Percentiles rank a stretch among this genome's conserved stretches.
Conservation (phyloP, 2,888 invertebrate species). For the Lasioglossum vierecki region DNA sequence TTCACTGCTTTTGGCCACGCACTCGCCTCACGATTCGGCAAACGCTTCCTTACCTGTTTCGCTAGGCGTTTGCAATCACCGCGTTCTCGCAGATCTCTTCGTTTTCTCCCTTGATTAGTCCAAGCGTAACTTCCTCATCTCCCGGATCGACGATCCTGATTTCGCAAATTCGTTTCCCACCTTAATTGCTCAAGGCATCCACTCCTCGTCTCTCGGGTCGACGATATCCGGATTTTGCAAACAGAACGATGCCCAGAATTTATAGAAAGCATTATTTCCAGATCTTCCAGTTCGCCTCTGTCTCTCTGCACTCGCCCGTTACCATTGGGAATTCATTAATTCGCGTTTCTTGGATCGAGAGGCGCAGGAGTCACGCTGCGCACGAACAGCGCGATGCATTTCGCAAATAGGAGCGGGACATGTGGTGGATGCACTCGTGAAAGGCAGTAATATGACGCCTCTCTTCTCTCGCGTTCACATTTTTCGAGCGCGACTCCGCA, state of each 20-base stretch:
- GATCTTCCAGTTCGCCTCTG: no score
- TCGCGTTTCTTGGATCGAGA: background rate
- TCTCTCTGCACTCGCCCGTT: background rate
- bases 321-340: background rate
- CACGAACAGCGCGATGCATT: slow-evolving; percentile 8
- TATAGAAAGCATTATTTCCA: background rate
- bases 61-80: background rate
- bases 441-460: slow-evolving; percentile 20
- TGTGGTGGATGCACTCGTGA: slow-evolving; percentile 26
- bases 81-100: background rate
- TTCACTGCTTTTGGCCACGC: background rate
- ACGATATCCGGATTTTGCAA: no score
- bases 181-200: no score
- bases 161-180: background rate
- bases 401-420: slow-evolving; percentile 17
- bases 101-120: background rate
- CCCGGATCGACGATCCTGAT: background rate
- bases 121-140: background rate
- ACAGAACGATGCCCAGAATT: background rate
- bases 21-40: slow-evolving; percentile 25
- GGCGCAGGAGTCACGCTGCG: slow-evolving; percentile 1
- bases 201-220: no score
- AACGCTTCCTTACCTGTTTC: slow-evolving; percentile 36
- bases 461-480: background rate
- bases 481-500: background rate